Evolutionary conservation across 2,797 vertebrate genomes (phyloP).

Genomic region (Ctenosaura bakeri): DNA sequence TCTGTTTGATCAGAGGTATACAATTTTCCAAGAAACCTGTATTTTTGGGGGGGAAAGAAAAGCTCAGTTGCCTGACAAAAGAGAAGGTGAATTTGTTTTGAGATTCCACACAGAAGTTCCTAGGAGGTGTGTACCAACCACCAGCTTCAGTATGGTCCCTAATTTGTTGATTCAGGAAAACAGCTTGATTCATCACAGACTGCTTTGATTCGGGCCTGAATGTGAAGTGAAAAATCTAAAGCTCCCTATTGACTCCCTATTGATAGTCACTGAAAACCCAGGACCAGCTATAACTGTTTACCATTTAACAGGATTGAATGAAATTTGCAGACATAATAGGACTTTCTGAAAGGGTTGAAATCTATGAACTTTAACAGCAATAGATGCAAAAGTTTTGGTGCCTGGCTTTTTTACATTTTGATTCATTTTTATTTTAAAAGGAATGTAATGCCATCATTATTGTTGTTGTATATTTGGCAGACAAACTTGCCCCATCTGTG

Average conservation of each 20-base stretch:
- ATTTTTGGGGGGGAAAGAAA: not conserved
- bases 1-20: slow-evolving; percentile 1
- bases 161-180: not conserved
- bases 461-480: too few species aligned
- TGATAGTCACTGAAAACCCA: not conserved
- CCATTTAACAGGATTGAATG: not conserved
- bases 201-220: not conserved
- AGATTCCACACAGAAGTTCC: not conserved
- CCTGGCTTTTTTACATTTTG: too few species aligned
- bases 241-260: not conserved
- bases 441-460: too few species aligned
- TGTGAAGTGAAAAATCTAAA: not conserved
- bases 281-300: not conserved
- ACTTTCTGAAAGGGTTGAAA: not conserved
- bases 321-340: not conserved
- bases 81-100: not conserved
- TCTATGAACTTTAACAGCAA: not conserved
- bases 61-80: not conserved
- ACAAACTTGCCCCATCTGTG: too few species aligned
- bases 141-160: not conserved
- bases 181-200: not conserved
- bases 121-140: not conserved
- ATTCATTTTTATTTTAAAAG: too few species aligned
- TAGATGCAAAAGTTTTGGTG: too few species aligned
- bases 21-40: slow-evolving; percentile 13